A percentile compares a stretch with the other conserved stretches of the same genome.
Evolutionary conservation across 1,140 invertebrate genomes (phyloP).

Genomic region (Parapsyche elsis): DNA sequence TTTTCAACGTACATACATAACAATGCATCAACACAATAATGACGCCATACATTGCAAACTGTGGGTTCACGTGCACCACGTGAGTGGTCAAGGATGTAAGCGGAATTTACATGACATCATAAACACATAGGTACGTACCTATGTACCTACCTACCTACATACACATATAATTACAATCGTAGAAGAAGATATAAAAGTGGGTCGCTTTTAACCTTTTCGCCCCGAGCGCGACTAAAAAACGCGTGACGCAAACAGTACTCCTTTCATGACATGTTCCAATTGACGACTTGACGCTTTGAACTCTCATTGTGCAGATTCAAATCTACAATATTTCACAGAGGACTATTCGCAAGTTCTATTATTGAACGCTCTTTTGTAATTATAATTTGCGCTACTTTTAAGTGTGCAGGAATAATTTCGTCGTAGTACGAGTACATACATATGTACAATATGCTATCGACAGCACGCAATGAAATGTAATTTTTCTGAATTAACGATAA

Average conservation of each 20-base stretch:
- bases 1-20: background rate
- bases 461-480: too few relatives aligned
- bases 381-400: too few relatives aligned
- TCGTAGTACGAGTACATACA: too few relatives aligned
- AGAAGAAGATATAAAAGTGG: background rate
- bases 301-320: too few relatives aligned
- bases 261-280: background rate
- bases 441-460: too few relatives aligned
- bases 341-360: too few relatives aligned
- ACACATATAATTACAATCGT: background rate
- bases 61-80: constrained; percentile 7
- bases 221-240: background rate
- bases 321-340: too few relatives aligned
- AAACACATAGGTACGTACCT: background rate
- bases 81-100: constrained; percentile 33
- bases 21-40: background rate
- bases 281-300: background rate
- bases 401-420: too few relatives aligned
- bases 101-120: constrained; percentile 37
- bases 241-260: background rate
- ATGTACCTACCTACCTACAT: background rate
- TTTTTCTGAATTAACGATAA: too few relatives aligned
- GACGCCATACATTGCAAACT: too few relatives aligned
- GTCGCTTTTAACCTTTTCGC: background rate
- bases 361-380: too few relatives aligned